phyloP scores from a whole-genome alignment of 2,888 invertebrate genomes.

The Diabrotica balteata region DNA sequence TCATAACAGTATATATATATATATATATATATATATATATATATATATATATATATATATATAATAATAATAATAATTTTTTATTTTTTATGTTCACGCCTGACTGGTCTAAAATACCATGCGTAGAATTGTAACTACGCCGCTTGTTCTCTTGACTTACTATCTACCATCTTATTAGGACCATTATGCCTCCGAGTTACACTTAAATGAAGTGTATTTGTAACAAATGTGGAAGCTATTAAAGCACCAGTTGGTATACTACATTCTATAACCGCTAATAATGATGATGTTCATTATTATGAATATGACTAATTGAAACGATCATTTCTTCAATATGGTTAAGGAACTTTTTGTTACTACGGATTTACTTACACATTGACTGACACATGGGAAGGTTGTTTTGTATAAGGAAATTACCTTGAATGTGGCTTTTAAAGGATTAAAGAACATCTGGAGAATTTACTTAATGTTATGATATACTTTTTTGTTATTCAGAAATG shows the following conservation, averaged over 20 bases:
- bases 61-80: too few species aligned
- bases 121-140: neutral
- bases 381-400: slow-evolving; percentile 11
- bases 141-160: slow-evolving; percentile 3
- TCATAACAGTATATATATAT: too few species aligned
- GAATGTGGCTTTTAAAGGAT: neutral
- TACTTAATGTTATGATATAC: neutral
- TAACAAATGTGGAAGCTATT: slow-evolving; percentile 24
- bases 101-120: neutral
- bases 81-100: neutral
- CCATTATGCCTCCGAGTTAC: slow-evolving; percentile 23
- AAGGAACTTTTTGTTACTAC: slow-evolving; percentile 2
- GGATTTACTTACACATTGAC: slow-evolving; percentile 1
- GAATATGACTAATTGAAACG: slow-evolving; percentile 33
- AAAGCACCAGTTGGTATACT: slow-evolving; percentile 20
- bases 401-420: slow-evolving; percentile 7
- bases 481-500: too few species aligned
- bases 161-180: slow-evolving; percentile 24
- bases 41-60: too few species aligned
- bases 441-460: neutral
- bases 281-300: slow-evolving; percentile 33
- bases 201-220: slow-evolving; percentile 27
- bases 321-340: slow-evolving; percentile 19
- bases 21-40: too few species aligned
- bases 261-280: slow-evolving; percentile 8